These are phyloP conservation scores for Crotalus viridis DNA, from an alignment of 2,113 vertebrate species.

Conservation along the genomic window DNA sequence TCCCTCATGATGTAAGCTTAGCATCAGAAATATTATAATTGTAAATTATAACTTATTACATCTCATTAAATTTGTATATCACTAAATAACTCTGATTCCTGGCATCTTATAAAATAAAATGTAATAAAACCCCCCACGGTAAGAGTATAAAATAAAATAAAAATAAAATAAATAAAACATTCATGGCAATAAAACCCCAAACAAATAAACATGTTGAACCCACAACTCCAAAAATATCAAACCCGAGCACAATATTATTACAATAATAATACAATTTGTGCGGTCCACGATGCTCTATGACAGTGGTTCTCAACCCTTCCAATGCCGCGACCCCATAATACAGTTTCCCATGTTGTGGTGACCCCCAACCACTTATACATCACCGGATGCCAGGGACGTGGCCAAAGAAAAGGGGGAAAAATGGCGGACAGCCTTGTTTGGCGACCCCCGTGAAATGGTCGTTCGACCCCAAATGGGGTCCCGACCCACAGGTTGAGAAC, in stretches of 20 bases:
- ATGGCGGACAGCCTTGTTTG: no score
- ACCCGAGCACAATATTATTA: not conserved
- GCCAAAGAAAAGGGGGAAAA: no score
- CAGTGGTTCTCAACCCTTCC: no score
- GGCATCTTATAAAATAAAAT: not conserved
- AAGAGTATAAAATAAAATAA: not conserved
- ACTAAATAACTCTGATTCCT: not conserved
- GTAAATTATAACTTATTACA: not conserved
- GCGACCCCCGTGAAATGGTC: no score
- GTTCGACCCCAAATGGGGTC: no score
- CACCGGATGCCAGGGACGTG: no score
- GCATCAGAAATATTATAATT: not conserved
- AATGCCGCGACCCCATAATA: no score
- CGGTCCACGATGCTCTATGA: rapidly evolving
- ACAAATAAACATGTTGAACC: not conserved
- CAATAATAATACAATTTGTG: not conserved
- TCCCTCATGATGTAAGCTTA: not conserved
- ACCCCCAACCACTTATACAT: no score
- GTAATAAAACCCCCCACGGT: not conserved
- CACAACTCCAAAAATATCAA: not conserved
- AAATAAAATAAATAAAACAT: not conserved
- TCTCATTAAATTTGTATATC: not conserved
- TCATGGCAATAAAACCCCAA: not conserved
- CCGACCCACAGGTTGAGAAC: no score
- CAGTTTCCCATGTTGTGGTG: no score